Conservation (phyloP, 2,888 invertebrate genomes). For the Callimorpha dominula region DNA sequence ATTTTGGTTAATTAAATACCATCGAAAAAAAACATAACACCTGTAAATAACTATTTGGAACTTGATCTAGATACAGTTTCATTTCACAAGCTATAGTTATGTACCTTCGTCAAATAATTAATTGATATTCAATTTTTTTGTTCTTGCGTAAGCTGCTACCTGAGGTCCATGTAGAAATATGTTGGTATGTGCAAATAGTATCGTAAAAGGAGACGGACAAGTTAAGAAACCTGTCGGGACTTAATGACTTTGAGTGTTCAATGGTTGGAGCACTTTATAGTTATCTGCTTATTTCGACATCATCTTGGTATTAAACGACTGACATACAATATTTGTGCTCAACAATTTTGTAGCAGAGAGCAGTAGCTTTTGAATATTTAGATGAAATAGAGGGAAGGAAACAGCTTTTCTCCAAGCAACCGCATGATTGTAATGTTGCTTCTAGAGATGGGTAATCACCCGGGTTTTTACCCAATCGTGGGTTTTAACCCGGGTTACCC, state of each 20-base stretch:
- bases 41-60: slow-evolving; percentile 16
- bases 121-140: slow-evolving; percentile 49
- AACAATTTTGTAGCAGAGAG: background rate
- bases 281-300: slow-evolving; percentile 55
- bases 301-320: slow-evolving; percentile 22
- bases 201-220: slow-evolving; percentile 67
- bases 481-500: too few relatives aligned
- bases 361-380: background rate
- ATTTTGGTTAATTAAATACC: background rate
- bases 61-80: slow-evolving; percentile 25
- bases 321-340: slow-evolving; percentile 5
- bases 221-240: slow-evolving; percentile 65
- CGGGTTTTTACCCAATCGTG: too few relatives aligned
- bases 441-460: too few relatives aligned
- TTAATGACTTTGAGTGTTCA: slow-evolving; percentile 62
- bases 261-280: slow-evolving; percentile 52
- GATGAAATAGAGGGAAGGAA: background rate
- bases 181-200: slow-evolving; percentile 62
- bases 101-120: slow-evolving; percentile 36
- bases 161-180: slow-evolving; percentile 47
- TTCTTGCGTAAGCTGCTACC: slow-evolving; percentile 47
- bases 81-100: slow-evolving; percentile 16
- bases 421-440: background rate
- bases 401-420: background rate
- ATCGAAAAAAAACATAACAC: slow-evolving; percentile 14